Evolutionary conservation across 2,113 vertebrate species (phyloP).

Genomic region (Bostrychus sinensis): DNA sequence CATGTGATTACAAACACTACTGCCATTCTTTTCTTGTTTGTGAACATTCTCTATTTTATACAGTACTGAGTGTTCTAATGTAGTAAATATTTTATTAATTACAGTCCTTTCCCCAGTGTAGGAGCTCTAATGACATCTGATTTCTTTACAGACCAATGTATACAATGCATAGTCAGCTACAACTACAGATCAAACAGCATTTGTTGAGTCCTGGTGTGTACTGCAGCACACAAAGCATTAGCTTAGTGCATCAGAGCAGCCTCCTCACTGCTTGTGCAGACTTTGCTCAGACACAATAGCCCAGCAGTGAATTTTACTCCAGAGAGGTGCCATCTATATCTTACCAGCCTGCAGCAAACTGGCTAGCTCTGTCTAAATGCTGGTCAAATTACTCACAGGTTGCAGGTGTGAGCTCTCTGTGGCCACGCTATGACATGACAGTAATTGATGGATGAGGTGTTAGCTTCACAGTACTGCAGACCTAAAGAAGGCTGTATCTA

Average conservation of each 20-base stretch:
- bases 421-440: slow-evolving; percentile 41
- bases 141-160: no score
- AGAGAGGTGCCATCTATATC: slow-evolving; percentile 27
- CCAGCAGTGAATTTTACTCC: slow-evolving; percentile 25
- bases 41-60: no score
- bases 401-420: slow-evolving; percentile 51
- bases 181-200: no score
- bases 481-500: slow-evolving; percentile 14
- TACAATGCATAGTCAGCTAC: no score
- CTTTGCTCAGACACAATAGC: slow-evolving; percentile 1
- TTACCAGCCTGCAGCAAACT: slow-evolving; percentile 8
- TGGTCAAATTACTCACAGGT: slow-evolving; percentile 40
- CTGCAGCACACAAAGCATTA: background rate
- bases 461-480: slow-evolving; percentile 7
- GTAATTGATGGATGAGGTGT: slow-evolving; percentile 63
- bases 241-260: slow-evolving; percentile 2
- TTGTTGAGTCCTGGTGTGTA: no score
- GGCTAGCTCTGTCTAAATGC: slow-evolving; percentile 11
- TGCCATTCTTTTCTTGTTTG: no score
- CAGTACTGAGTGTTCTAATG: no score
- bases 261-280: slow-evolving; percentile 17
- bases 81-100: no score
- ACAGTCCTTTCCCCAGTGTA: no score
- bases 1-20: no score
- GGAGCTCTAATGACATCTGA: no score